Conservation (phyloP, 1,140 invertebrate genomes). For the Dolichoris vasculosae region DNA sequence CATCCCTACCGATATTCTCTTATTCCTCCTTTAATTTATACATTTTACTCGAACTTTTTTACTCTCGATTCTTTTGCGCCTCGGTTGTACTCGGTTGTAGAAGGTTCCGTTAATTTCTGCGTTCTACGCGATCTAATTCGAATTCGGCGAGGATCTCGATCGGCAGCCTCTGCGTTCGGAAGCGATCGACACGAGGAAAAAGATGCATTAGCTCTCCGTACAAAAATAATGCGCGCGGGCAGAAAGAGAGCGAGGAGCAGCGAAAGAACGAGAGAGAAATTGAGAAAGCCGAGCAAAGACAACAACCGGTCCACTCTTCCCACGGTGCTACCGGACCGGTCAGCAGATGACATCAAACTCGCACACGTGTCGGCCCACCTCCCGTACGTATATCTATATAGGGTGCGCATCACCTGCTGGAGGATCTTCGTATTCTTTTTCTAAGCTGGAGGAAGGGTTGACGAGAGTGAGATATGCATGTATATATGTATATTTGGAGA, state of each 20-base stretch:
- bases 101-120: too few species aligned
- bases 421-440: constrained; percentile 48
- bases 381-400: constrained; percentile 8
- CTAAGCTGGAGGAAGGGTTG: constrained; percentile 14
- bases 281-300: constrained; percentile 31
- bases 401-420: constrained; percentile 62
- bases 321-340: constrained; percentile 68
- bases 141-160: background rate
- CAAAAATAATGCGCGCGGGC: background rate
- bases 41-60: background rate
- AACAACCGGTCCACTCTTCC: constrained; percentile 60
- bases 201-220: background rate
- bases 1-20: background rate
- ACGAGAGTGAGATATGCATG: constrained; percentile 4
- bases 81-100: too few species aligned
- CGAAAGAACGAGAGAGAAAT: constrained; percentile 39
- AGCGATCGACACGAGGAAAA: background rate
- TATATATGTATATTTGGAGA: background rate
- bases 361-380: constrained; percentile 59
- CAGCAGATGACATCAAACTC: constrained; percentile 67
- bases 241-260: constrained; percentile 7
- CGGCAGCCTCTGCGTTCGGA: background rate
- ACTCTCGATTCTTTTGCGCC: background rate
- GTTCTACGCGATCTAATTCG: background rate
- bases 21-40: background rate